These are phyloP conservation scores for Tragopan temminckii DNA, from an alignment of 2,797 vertebrate species.

Conservation along the genomic window DNA sequence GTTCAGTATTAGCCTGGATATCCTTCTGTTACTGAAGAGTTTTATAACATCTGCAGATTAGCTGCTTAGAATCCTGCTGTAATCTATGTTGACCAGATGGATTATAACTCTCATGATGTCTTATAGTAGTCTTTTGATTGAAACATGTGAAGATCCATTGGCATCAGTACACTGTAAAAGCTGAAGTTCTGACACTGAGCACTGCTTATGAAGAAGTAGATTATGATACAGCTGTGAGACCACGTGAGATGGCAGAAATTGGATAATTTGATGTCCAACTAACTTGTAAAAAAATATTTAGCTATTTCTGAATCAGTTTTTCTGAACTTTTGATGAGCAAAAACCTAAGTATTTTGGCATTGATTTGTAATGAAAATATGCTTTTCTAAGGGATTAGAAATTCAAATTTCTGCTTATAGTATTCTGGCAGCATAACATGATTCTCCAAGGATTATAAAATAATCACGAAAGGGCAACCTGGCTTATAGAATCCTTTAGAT, in stretches of 20 bases:
- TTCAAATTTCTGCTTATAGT: conserved; percentile 2
- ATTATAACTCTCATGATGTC: not conserved
- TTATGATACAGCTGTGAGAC: conserved; percentile 47
- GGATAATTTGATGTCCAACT: conserved; percentile 55
- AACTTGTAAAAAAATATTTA: conserved; percentile 57
- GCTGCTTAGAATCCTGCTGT: not conserved
- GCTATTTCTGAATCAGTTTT: conserved; percentile 50
- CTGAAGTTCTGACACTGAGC: conserved; percentile 36
- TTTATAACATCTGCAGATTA: not conserved
- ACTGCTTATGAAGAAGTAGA: conserved; percentile 19
- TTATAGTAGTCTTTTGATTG: not conserved
- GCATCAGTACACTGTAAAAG: not conserved
- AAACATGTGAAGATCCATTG: not conserved
- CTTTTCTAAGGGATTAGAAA: conserved; percentile 23
- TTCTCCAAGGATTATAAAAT: not conserved
- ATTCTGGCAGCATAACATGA: not conserved
- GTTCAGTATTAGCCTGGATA: not conserved
- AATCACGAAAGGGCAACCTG: not conserved
- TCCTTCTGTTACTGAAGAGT: not conserved
- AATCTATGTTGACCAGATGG: not conserved
- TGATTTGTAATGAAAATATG: conserved; percentile 28
- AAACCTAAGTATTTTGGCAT: conserved; percentile 44
- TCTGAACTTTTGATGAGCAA: conserved; percentile 44
- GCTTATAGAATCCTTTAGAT: conserved; percentile 4
- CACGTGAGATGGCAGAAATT: conserved; percentile 39